These are phyloP conservation scores for Antechinus flavipes DNA, from an alignment of 2,113 vertebrate genomes.

Conservation along the genomic window DNA sequence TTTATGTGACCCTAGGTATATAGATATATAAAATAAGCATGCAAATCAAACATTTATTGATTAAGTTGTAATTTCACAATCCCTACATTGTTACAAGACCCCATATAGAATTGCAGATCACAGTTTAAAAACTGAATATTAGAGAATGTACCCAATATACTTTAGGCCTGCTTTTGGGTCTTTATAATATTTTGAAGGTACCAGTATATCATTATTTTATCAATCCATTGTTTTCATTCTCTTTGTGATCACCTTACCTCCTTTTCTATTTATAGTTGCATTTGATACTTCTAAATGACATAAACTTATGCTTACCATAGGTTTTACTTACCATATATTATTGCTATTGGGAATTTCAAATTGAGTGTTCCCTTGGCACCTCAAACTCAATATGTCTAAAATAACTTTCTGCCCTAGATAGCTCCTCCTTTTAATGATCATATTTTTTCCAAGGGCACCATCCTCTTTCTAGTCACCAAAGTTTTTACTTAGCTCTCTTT, in stretches of 20 bases:
- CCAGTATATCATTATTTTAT: not conserved
- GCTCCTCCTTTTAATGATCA: not conserved
- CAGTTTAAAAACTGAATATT: not conserved
- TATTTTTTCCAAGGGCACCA: not conserved
- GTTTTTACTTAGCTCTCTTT: not conserved
- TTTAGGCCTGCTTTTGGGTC: not conserved
- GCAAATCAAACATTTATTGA: no score
- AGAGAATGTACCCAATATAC: not conserved
- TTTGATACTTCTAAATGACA: not conserved
- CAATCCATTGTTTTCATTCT: not conserved
- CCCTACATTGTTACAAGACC: no score
- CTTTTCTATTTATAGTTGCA: not conserved
- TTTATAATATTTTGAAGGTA: not conserved
- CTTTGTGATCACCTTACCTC: not conserved
- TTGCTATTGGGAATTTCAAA: not conserved
- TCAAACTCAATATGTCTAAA: not conserved
- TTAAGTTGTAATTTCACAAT: no score
- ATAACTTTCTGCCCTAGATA: not conserved
- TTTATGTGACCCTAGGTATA: no score
- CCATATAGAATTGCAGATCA: no score
- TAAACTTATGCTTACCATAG: not conserved
- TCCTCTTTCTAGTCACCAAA: not conserved
- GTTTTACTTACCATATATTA: not conserved
- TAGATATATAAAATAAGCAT: no score
- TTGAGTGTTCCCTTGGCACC: not conserved